Base-by-base conservation (phyloP, 2,888 invertebrate species). In the Argyresthia goedartella region DNA sequence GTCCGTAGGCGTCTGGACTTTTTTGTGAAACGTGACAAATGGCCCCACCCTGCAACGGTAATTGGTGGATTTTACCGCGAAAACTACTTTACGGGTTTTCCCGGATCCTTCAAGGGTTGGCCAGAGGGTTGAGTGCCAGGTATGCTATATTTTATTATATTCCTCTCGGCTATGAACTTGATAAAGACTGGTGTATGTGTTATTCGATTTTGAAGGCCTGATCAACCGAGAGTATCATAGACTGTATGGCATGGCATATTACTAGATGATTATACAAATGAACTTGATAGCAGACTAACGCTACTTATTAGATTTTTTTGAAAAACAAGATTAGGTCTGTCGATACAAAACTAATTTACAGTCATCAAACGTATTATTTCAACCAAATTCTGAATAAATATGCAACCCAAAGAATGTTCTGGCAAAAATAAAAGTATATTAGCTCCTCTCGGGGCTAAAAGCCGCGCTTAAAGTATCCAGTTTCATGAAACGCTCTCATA, bases 11-110 rank as follows among this genome's bases (percentile, higher is more conserved):
- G 60, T 65, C 57, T 60, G 56, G 56, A 48, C 62, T 62, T 68
- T 72, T 76, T 77, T 75, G 73, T 68, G 71, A 65, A 61, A 68
- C 60, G 76, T 81, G 81, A 79, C 77, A 81, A 80, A 80, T 80
- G 73, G 72, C 65, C 65, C 61, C 65, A 64, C 68, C 65, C 60
- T 67, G 65, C 61, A 63, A 60, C 65, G 57, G 78, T 81, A 77
- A 79, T 80, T 76, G 80, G 73, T 70, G 59, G 67, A 76, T 73
- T 77, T 76, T 73, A 72, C 69, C 67, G 67, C 64, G 67, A 56
- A 63, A 7, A 15, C 14, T 43, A 7, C 14, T 13, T 43, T 13
- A 13, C 13, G 13, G 8, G 13, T 14, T 43, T 43, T 11, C 4
- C 14, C 14, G 15, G 3, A 43, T 7, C 15, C 14, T 43, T 43